Percentiles rank a stretch among this genome's conserved stretches.
Evolutionary conservation across 1,140 invertebrate species (phyloP).

Genomic region (Nilaparvata lugens): DNA sequence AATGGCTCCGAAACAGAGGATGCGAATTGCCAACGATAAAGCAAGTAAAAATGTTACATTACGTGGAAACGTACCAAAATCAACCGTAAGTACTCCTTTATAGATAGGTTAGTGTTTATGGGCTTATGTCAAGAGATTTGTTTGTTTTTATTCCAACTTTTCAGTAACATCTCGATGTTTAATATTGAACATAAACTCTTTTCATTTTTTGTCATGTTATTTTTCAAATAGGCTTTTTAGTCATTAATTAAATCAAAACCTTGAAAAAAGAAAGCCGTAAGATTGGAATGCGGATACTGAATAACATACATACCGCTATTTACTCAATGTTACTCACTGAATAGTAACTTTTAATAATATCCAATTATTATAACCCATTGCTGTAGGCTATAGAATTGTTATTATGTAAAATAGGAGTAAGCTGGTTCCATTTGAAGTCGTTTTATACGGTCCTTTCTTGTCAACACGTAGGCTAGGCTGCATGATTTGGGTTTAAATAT

Average conservation of each 20-base stretch:
- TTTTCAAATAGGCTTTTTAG: neutral
- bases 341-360: too few relatives aligned
- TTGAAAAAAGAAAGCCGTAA: neutral
- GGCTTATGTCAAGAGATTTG: neutral
- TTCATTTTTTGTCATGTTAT: too few relatives aligned
- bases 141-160: neutral
- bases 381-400: too few relatives aligned
- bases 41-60: slow-evolving; percentile 93
- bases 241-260: neutral
- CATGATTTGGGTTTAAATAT: too few relatives aligned
- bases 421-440: too few relatives aligned
- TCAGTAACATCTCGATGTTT: neutral
- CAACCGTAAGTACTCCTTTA: slow-evolving; percentile 60
- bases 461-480: too few relatives aligned
- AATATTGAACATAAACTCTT: neutral
- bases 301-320: neutral
- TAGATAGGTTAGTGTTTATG: neutral
- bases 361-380: too few relatives aligned
- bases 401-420: too few relatives aligned
- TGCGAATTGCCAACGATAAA: slow-evolving; percentile 95
- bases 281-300: neutral
- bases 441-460: too few relatives aligned
- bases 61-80: slow-evolving; percentile 95
- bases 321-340: too few relatives aligned
- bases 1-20: slow-evolving; percentile 97